phyloP scores from a whole-genome alignment of 1,140 invertebrate species.

The Ostrea edulis region DNA sequence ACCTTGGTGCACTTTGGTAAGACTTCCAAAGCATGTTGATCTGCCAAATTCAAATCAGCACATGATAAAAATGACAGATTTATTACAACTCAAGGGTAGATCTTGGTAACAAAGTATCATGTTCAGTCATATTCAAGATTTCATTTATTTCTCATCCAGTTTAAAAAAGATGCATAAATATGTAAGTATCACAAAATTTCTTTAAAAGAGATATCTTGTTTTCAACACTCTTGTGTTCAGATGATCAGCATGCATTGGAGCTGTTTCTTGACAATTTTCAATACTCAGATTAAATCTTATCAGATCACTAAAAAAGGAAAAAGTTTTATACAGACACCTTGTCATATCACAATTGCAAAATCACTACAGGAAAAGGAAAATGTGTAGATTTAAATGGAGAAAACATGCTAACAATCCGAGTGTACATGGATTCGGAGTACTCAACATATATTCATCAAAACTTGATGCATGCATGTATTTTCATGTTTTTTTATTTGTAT shows the following conservation, averaged over 20 bases:
- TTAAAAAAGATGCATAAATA: not conserved
- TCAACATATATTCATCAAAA: too few species aligned
- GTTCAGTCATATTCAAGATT: not conserved
- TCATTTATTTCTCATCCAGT: not conserved
- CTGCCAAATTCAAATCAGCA: not conserved
- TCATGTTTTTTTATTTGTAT: not conserved
- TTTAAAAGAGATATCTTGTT: too few species aligned
- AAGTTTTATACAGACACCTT: conserved; percentile 8
- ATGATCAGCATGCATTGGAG: too few species aligned
- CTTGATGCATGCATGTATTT: not conserved
- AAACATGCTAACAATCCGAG: not conserved
- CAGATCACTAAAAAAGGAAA: not conserved
- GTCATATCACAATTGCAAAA: not conserved
- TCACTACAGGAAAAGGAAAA: not conserved
- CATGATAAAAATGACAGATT: conserved; percentile 19
- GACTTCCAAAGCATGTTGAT: not conserved
- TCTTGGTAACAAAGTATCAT: not conserved
- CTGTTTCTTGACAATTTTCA: too few species aligned
- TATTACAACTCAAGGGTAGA: not conserved
- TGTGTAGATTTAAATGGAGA: not conserved
- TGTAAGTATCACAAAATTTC: not conserved
- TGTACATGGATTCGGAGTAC: too few species aligned
- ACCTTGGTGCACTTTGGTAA: not conserved
- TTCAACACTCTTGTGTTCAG: too few species aligned
- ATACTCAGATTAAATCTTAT: too few species aligned